These are phyloP conservation scores for Pao palembangensis DNA, from an alignment of 2,113 vertebrate species.

Conservation along the genomic window DNA sequence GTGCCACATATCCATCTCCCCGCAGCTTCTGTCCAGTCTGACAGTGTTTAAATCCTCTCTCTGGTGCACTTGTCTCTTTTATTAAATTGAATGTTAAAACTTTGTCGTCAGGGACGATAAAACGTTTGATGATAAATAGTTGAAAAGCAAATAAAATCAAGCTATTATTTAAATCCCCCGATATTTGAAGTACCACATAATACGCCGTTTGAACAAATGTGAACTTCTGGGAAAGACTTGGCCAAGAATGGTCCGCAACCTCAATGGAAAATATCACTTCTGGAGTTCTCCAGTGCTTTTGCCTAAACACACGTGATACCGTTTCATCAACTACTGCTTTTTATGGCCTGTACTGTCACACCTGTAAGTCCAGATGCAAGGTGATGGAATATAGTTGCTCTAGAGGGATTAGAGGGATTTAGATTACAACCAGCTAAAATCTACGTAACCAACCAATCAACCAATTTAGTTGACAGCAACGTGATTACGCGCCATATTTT, in stretches of 20 bases:
- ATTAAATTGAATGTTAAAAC: slow-evolving; percentile 22
- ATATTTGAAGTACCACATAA: slow-evolving; percentile 42
- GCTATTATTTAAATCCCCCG: slow-evolving; percentile 18
- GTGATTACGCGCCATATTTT: slow-evolving; percentile 5
- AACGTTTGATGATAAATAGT: slow-evolving; percentile 11
- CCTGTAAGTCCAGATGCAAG: slow-evolving; percentile 66
- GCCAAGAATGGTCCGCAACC: slow-evolving; percentile 23
- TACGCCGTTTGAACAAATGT: slow-evolving; percentile 13
- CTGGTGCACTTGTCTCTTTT: slow-evolving; percentile 10
- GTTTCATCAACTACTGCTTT: slow-evolving; percentile 65
- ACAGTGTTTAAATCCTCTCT: slow-evolving; percentile 29
- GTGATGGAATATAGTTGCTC: slow-evolving; percentile 66
- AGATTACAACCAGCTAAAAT: slow-evolving; percentile 66
- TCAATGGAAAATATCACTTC: slow-evolving; percentile 37
- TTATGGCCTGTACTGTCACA: slow-evolving; percentile 66
- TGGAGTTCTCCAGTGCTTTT: slow-evolving; percentile 42
- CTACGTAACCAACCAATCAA: slow-evolving; percentile 61
- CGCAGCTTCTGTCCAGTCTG: slow-evolving; percentile 40
- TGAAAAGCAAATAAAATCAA: slow-evolving; percentile 16
- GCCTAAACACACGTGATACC: slow-evolving; percentile 56
- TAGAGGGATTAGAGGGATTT: slow-evolving; percentile 65
- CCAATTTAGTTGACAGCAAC: slow-evolving; percentile 54
- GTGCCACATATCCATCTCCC: slow-evolving; percentile 67
- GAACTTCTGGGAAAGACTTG: slow-evolving; percentile 14
- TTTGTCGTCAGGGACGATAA: slow-evolving; percentile 18